phyloP scores from a whole-genome alignment of 2,888 invertebrate genomes.

The Nomada flava region DNA sequence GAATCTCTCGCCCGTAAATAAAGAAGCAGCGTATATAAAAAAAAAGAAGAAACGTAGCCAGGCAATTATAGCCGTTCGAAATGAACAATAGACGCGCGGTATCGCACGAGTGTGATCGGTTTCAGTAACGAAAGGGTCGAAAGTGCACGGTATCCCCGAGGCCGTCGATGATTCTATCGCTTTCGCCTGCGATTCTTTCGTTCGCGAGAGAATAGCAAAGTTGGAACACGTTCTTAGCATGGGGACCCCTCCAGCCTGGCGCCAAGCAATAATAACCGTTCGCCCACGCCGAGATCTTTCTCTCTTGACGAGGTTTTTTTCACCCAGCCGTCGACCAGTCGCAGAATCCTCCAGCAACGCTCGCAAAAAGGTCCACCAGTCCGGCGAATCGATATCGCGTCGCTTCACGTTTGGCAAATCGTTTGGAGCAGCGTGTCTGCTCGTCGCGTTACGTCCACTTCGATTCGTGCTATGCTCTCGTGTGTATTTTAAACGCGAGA shows the following conservation, averaged over 20 bases:
- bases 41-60: background rate
- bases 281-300: constrained; percentile 76
- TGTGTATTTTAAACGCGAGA: constrained; percentile 21
- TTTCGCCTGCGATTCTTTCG: constrained; percentile 53
- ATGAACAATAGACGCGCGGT: constrained; percentile 18
- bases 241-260: constrained; percentile 73
- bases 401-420: constrained; percentile 25
- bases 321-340: constrained; percentile 45
- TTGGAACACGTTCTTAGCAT: constrained; percentile 62
- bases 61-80: background rate
- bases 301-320: constrained; percentile 65
- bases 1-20: background rate
- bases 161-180: constrained; percentile 54
- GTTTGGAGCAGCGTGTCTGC: constrained; percentile 39
- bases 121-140: constrained; percentile 22
- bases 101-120: constrained; percentile 17
- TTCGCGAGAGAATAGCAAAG: constrained; percentile 48
- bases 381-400: constrained; percentile 53
- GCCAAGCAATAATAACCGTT: constrained; percentile 80
- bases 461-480: background rate
- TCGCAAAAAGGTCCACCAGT: constrained; percentile 25
- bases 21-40: background rate
- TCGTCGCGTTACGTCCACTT: constrained; percentile 25
- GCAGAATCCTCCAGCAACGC: constrained; percentile 30
- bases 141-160: constrained; percentile 27